Base-by-base conservation (phyloP, 2,888 invertebrate species). In the Tuta absoluta region DNA sequence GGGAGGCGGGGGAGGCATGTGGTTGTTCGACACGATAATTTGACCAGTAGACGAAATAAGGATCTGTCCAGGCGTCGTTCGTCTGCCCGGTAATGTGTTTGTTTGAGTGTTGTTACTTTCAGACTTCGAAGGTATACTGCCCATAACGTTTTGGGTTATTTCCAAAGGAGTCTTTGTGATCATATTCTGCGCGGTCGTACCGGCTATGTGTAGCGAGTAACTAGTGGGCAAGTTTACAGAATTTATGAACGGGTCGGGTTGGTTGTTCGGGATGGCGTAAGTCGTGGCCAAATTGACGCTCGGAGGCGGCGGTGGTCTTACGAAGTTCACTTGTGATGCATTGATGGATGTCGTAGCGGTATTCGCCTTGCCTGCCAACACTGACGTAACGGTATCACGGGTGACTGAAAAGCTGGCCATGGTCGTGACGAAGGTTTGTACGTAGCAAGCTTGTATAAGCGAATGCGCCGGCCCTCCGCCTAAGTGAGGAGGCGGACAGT, bases 361-460 rank as follows among this genome's bases (percentile, higher is more conserved):
- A 72, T 95, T 95, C 0, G 96, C 93, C 79, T 94, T 93, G 2
- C 96, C 96, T 1, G 96, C 96, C 67, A 95, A 82, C 1, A 96
- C 96, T 0, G 95, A 96, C 0, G 96, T 97, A 21, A 96, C 95
- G 0, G 96, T 96, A 78, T 96, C 96, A 71, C 96, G 93, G 41
- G 95, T 95, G 2, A 94, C 94, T 0, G 96, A 96, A 78, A 95
- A 94, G 76, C 95, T 95, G 0, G 95, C 95, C 84, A 92, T 91
- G 0, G 91, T 92, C 1, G 89, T 89, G 0, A 92, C 87, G 69
- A 82, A 85, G 0, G 89, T 86, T 70, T 91, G 92, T 2, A 90
- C 84, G 64, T 91, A 90, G 72, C 88, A 89, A 1, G 91, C 79
- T 69, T 89, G 90, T 67, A 89, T 82, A 45, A 89, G 71, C 0